Conservation (phyloP, 2,113 vertebrate species). For the Saccopteryx leptura region DNA sequence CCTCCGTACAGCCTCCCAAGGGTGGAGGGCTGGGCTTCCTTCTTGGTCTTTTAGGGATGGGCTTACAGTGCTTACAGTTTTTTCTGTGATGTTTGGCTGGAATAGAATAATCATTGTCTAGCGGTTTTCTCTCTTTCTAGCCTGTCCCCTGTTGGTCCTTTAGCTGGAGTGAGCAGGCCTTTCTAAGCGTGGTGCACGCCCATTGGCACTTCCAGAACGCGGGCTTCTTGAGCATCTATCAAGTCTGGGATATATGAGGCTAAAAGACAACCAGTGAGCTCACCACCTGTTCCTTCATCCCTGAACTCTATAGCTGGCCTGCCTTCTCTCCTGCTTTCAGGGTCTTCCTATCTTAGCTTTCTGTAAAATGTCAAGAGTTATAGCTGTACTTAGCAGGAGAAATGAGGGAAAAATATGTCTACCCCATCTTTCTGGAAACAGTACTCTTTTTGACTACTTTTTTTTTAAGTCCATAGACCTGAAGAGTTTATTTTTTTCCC, state of each 20-base stretch:
- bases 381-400: not conserved
- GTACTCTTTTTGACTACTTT: not conserved
- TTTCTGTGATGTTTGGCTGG: not conserved
- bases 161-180: not conserved
- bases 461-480: no score
- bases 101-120: not conserved
- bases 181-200: not conserved
- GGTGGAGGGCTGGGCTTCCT: not conserved
- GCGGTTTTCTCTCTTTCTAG: not conserved
- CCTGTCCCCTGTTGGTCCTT: not conserved
- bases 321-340: not conserved
- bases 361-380: not conserved
- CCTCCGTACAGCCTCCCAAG: not conserved
- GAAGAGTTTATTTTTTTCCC: no score
- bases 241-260: not conserved
- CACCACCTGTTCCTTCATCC: not conserved
- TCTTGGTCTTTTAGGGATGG: not conserved
- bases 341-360: not conserved
- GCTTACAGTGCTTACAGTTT: not conserved
- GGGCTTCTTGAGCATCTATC: not conserved
- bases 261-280: conserved; percentile 2
- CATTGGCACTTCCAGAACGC: not conserved
- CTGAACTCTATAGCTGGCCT: not conserved
- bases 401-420: not conserved
- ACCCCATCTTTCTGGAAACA: not conserved